Evolutionary conservation across 2,797 vertebrate species (phyloP).

Genomic region (Sebastes diploproa): DNA sequence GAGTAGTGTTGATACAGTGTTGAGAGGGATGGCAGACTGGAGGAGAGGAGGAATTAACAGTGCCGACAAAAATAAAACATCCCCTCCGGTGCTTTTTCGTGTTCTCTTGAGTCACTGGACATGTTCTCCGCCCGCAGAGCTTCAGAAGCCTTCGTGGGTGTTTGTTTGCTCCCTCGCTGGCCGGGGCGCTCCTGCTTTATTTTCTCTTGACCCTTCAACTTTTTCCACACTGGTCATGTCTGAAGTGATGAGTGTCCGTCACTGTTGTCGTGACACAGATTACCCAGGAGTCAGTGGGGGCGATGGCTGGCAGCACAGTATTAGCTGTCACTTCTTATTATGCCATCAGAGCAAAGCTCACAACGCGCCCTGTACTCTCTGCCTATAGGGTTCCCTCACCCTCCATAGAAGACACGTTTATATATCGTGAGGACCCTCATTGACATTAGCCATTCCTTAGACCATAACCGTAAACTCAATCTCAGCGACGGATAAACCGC

Average conservation of each 20-base stretch:
- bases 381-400: conserved; percentile 21
- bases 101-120: conserved; percentile 53
- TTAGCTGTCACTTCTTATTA: conserved; percentile 69
- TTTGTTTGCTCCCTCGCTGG: conserved; percentile 25
- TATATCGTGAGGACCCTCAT: background rate
- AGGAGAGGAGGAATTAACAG: conserved; percentile 36
- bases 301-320: conserved; percentile 30
- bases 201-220: conserved; percentile 51
- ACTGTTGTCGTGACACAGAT: conserved; percentile 56
- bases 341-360: conserved; percentile 34
- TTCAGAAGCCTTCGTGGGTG: conserved; percentile 27
- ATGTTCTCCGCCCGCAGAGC: conserved; percentile 40
- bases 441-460: background rate
- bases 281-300: conserved; percentile 51
- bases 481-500: too few species aligned
- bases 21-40: conserved; percentile 25
- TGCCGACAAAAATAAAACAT: conserved; percentile 60
- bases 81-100: conserved; percentile 52
- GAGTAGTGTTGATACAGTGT: conserved; percentile 49
- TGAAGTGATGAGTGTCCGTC: conserved; percentile 63
- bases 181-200: background rate
- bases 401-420: background rate
- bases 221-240: conserved; percentile 56
- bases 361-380: conserved; percentile 2
- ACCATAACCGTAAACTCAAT: background rate